phyloP scores from a whole-genome alignment of 2,888 invertebrate species.

The Cataglyphis livida region DNA sequence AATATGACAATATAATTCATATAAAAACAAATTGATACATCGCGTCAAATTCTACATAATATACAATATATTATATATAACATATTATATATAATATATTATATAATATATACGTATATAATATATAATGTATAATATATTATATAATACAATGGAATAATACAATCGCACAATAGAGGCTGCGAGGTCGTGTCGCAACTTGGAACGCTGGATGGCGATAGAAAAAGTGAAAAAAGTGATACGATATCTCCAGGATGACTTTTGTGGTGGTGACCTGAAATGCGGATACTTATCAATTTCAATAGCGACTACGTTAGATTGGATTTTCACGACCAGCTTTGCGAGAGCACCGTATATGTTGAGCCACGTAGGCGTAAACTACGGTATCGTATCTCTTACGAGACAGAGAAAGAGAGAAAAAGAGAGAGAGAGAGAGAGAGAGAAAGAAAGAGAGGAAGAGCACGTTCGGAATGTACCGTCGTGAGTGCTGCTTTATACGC shows the following conservation, averaged over 20 bases:
- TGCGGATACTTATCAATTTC: constrained; percentile 47
- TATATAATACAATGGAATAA: neutral
- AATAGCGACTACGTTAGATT: constrained; percentile 46
- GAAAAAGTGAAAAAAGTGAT: constrained; percentile 15
- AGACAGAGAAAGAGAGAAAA: constrained; percentile 56
- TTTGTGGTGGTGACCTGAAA: constrained; percentile 39
- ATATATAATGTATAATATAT: too few species aligned
- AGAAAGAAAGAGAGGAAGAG: constrained; percentile 57
- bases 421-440: constrained; percentile 56
- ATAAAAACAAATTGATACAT: constrained; percentile 5
- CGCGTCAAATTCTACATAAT: constrained; percentile 17
- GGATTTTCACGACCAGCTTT: constrained; percentile 49
- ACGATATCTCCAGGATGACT: constrained; percentile 23
- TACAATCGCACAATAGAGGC: constrained; percentile 35
- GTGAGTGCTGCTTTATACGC: constrained; percentile 72
- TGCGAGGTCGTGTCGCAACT: constrained; percentile 38
- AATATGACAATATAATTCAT: constrained; percentile 2
- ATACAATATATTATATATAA: too few species aligned
- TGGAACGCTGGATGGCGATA: constrained; percentile 8
- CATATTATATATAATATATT: too few species aligned
- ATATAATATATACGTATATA: neutral
- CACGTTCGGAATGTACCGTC: constrained; percentile 72
- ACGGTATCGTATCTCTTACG: constrained; percentile 59
- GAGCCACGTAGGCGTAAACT: constrained; percentile 65
- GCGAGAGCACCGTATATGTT: constrained; percentile 56